A percentile compares a stretch with the other conserved stretches of the same genome.
Conservation (phyloP, 2,113 vertebrate species). For the Odocoileus virginianus region DNA sequence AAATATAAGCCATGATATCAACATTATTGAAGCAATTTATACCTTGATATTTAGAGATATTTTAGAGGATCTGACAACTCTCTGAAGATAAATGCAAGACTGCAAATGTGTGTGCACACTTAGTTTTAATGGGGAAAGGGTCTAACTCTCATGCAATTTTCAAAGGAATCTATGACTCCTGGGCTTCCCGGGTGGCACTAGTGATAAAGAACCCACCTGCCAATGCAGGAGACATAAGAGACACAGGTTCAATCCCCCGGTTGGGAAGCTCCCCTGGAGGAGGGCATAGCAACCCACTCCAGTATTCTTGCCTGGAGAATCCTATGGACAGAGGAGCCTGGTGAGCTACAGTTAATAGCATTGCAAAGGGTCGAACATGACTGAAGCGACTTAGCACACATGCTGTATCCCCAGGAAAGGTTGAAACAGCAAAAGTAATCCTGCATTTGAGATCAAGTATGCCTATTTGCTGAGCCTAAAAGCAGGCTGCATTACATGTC, state of each 20-base stretch:
- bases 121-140: neutral
- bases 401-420: neutral
- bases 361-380: neutral
- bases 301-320: neutral
- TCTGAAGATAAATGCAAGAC: neutral
- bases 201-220: neutral
- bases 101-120: neutral
- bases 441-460: neutral
- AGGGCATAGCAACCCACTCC: neutral
- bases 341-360: neutral
- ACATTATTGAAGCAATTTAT: neutral
- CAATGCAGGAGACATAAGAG: neutral
- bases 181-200: neutral
- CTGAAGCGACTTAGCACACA: neutral
- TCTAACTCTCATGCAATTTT: neutral
- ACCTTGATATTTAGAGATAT: neutral
- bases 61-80: neutral
- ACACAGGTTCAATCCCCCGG: neutral
- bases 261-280: neutral
- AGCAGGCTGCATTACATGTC: rapidly evolving
- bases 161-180: neutral
- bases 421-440: neutral
- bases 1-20: neutral
- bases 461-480: neutral
- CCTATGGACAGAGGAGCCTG: neutral